Evolutionary conservation across 2,113 vertebrate species (phyloP), one percentile per base, ranked within the genome.

Genomic region (Microtus pennsylvanicus): DNA sequence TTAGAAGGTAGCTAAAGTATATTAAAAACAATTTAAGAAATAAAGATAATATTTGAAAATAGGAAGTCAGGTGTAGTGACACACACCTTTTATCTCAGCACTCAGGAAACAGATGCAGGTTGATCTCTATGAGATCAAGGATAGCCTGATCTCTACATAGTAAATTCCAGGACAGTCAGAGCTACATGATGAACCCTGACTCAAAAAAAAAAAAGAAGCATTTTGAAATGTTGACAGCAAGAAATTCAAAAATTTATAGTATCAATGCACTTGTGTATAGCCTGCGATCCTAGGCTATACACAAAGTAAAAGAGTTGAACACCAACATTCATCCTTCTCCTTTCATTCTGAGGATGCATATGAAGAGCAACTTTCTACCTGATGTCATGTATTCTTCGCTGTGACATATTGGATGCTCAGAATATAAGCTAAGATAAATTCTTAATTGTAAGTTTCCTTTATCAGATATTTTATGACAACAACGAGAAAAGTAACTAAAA

Each of bases 1-100:
- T 96, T 47, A 89, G n/a, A 87, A 93, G 38, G 22, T 42, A 35
- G 67, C 38, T 83, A 12, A 92, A 70, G 33, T 22, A 91, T 86
- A 95, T 65, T 30, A 83, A 17, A 90, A 77, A 61, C 61, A 1
- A 35, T 1, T 67, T 83, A 80, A 89, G 30, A 91, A 90, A 86
- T 45, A 72, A 90, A 65, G 22, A 28, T 33, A 30, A 47, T 1
- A 92, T 65, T 75, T 85, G 72, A 86, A 13, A 76, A 63, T 88
- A 95, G n/a, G 35, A 74, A 74, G 19, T 8, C 1, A 3, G 19
- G 17, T 38, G 1, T 74, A 22, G 70, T 74, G 35, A 21, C 19
- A 22, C 8, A 74, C 19, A 74, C 70, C 70, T 38, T 38, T 74
- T 38, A 74, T 38, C 70, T 3, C 26, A 74, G 16, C 7, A 74